phyloP scores from a whole-genome alignment of 2,797 vertebrate species.

The Rousettus madagascariensis region DNA sequence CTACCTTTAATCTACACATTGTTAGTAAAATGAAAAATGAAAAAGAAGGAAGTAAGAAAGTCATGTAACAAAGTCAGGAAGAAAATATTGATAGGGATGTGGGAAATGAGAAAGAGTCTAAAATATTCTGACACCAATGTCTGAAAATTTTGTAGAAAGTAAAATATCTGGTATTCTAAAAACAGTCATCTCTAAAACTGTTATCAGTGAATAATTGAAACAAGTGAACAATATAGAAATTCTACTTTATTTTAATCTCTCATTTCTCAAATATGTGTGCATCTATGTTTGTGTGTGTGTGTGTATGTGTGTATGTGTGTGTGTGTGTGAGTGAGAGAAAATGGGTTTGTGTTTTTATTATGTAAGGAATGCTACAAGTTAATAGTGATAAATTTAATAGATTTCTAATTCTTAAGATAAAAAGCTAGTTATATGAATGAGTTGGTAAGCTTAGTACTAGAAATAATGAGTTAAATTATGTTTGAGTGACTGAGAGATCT shows the following conservation, averaged over 20 bases:
- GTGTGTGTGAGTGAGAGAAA: background rate
- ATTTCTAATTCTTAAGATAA: background rate
- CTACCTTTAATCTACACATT: background rate
- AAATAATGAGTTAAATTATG: slow-evolving; percentile 16
- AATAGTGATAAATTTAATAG: background rate
- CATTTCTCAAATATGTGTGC: background rate
- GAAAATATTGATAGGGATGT: background rate
- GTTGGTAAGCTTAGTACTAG: background rate
- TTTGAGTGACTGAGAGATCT: background rate
- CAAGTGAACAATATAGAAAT: background rate
- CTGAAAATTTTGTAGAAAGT: background rate
- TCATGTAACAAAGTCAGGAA: background rate
- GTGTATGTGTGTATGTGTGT: background rate
- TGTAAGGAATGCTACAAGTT: background rate
- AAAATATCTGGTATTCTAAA: background rate
- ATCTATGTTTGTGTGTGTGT: background rate
- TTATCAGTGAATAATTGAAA: background rate
- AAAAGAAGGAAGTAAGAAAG: background rate
- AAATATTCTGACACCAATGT: background rate
- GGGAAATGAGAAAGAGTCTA: background rate
- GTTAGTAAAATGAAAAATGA: background rate
- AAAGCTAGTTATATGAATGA: background rate
- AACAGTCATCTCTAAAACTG: background rate
- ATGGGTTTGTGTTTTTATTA: background rate
- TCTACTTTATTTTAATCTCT: background rate